phyloP scores from a whole-genome alignment of 2,113 vertebrate genomes.

The Erinaceus europaeus region DNA sequence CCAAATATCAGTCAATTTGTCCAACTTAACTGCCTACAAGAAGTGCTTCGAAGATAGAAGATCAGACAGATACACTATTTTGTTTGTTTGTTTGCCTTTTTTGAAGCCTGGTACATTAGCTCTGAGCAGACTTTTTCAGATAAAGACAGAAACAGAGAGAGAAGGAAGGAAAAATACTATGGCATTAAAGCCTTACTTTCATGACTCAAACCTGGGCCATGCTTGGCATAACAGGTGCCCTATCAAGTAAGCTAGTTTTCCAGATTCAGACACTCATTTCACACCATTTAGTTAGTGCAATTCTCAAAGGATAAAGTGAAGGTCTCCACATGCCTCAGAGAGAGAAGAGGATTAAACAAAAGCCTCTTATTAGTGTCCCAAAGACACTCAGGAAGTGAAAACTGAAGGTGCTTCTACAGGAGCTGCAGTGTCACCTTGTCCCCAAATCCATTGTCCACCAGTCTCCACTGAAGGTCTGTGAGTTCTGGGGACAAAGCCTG shows the following conservation, averaged over 20 bases:
- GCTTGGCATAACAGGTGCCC: no score
- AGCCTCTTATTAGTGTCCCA: no score
- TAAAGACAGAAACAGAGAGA: no score
- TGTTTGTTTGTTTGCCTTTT: no score
- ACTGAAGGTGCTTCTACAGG: background rate
- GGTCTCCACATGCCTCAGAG: background rate
- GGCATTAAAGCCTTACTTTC: no score
- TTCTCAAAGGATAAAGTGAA: background rate
- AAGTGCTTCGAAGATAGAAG: background rate
- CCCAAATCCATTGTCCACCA: accelerated
- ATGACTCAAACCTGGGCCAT: no score
- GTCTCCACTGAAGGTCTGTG: background rate
- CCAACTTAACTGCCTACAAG: background rate
- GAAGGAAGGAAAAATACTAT: no score
- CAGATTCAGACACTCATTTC: background rate
- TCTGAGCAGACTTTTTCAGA: no score
- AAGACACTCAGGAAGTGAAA: accelerated
- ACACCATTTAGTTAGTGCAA: background rate
- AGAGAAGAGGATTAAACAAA: background rate
- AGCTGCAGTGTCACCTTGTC: accelerated
- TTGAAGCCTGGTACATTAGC: no score
- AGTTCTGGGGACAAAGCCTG: background rate
- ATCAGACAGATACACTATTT: background rate
- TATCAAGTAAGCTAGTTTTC: no score
- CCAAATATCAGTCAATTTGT: background rate